These are phyloP conservation scores for Epizoanthus illoricatus DNA, from an alignment of 92 coral and sea anemone genomes.

Conservation along the genomic window DNA sequence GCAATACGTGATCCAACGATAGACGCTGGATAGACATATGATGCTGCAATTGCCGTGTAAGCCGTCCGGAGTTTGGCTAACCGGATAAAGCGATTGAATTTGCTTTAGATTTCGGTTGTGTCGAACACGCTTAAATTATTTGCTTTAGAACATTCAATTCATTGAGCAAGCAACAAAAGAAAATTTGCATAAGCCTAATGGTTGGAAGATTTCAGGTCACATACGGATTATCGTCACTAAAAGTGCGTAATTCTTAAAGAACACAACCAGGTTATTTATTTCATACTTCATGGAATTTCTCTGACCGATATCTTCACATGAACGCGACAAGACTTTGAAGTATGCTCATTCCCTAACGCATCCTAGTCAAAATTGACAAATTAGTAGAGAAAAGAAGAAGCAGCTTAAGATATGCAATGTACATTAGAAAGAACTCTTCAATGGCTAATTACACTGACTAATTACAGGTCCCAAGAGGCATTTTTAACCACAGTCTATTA, in stretches of 20 bases:
- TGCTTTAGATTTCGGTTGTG: slow-evolving; percentile 59
- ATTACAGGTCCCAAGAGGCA: slow-evolving; percentile 72
- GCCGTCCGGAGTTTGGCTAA: slow-evolving; percentile 66
- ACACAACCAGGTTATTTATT: slow-evolving; percentile 23
- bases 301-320: background rate
- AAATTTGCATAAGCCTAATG: slow-evolving; percentile 86
- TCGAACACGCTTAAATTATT: slow-evolving; percentile 53
- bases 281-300: background rate
- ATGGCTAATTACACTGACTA: slow-evolving; percentile 63
- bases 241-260: slow-evolving; percentile 5
- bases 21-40: background rate
- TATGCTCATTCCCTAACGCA: slow-evolving; percentile 2
- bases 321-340: slow-evolving; percentile 14
- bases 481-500: slow-evolving; percentile 42
- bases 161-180: slow-evolving; percentile 59
- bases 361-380: slow-evolving; percentile 4
- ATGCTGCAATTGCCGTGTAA: slow-evolving; percentile 8
- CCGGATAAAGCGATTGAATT: slow-evolving; percentile 64
- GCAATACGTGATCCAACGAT: slow-evolving; percentile 5
- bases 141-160: slow-evolving; percentile 68
- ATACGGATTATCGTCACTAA: background rate
- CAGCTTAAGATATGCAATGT: slow-evolving; percentile 42
- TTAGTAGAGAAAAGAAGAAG: slow-evolving; percentile 7
- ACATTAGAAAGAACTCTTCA: slow-evolving; percentile 44
- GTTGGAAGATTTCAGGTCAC: slow-evolving; percentile 41